Evolutionary conservation across 2,888 invertebrate genomes (phyloP), one percentile per base, ranked within the genome.

Genomic region (Pachliopta kotzebuea): DNA sequence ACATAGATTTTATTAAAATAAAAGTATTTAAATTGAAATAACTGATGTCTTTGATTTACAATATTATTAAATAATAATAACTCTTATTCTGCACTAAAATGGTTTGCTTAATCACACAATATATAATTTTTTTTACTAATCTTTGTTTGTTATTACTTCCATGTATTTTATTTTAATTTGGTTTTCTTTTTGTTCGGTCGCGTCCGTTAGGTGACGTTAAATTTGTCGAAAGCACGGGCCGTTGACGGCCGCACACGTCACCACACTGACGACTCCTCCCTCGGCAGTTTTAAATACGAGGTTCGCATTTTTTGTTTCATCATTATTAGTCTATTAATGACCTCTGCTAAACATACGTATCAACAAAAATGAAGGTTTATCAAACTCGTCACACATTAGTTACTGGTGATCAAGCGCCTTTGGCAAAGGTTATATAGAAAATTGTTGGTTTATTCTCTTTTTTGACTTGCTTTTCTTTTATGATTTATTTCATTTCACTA

Each of bases 261-360:
- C 69, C 93, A 93, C 73, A 95, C 95, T 0, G 95, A 95, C 78
- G 95, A 95, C 77, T 94, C 94, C 70, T 94, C 94, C 67, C 90
- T 95, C 65, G 94, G 94, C 81, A 94, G 94, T 84, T 93, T 94
- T 78, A 94, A 94, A 80, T 94, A 94, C 75, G 94, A 94, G 93
- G 94, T 94, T 88, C 69, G 78, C 76, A 74, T 55, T 71, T 72
- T 68, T 69, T 70, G 69, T 72, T 66, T 72, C 71, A 70, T 71
- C 45, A 45, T 45, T 70, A 61, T 65, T 69, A 20, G 20, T 26
- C 68, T 31, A 14, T 37, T 11, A 37, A 37, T 37, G 37, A 14
- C 37, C 14, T 14, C 11, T 37, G 37, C 37, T 17, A 14, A 37
- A 37, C 37, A 37, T 11, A 37, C 4, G 37, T 14, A 14, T 14